phyloP scores from a whole-genome alignment of 2,113 vertebrate species.

The Oryzias celebensis region DNA sequence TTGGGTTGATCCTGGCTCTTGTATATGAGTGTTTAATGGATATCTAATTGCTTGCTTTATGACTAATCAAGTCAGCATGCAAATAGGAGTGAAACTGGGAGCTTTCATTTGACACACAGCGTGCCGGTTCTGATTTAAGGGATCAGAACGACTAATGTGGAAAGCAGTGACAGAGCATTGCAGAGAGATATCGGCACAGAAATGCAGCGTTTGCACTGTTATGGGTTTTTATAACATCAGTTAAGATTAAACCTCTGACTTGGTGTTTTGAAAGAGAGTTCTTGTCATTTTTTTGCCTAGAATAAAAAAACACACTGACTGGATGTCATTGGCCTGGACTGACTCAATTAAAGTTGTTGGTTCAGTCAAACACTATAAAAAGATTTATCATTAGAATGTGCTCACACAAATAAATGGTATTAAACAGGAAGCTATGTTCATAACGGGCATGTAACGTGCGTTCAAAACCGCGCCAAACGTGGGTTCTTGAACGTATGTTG shows the following conservation, averaged over 20 bases:
- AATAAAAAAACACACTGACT: no score
- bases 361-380: no score
- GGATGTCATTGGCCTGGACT: no score
- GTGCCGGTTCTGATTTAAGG: conserved; percentile 41
- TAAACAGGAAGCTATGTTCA: no score
- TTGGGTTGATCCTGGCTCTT: conserved; percentile 49
- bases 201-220: background rate
- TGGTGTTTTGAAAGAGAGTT: conserved; percentile 1
- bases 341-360: no score
- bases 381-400: no score
- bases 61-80: conserved; percentile 47
- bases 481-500: no score
- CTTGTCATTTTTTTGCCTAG: background rate
- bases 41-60: conserved; percentile 64
- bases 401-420: no score
- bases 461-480: no score
- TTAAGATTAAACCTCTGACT: conserved; percentile 22
- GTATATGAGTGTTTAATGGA: conserved; percentile 60
- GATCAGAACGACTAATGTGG: conserved; percentile 53
- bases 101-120: conserved; percentile 48
- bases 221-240: conserved; percentile 21
- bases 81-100: conserved; percentile 60
- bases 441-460: no score
- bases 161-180: conserved; percentile 19
- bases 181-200: conserved; percentile 22